A percentile compares a stretch with the other conserved stretches of the same genome.
phyloP scores from a whole-genome alignment of 2,113 vertebrate genomes.

The Oncorhynchus nerka region DNA sequence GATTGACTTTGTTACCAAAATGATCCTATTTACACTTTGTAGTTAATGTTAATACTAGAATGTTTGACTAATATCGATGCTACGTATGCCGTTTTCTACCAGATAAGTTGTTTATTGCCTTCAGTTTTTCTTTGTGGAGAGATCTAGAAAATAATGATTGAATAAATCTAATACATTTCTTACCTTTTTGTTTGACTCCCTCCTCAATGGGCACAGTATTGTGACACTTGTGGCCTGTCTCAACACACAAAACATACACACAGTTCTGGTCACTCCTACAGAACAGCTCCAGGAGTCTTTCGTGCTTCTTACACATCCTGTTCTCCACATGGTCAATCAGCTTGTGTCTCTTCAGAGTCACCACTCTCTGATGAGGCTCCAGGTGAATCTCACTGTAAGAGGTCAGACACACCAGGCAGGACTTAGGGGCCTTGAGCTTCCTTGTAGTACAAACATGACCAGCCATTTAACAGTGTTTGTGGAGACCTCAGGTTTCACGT shows the following conservation, averaged over 20 bases:
- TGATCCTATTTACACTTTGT: no score
- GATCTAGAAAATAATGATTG: background rate
- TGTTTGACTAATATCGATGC: no score
- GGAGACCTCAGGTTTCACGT: slow-evolving; percentile 42
- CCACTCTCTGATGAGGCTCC: no score
- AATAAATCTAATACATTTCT: background rate
- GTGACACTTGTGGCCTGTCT: slow-evolving; percentile 62
- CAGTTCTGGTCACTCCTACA: slow-evolving; percentile 62
- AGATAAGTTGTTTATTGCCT: slow-evolving; percentile 26
- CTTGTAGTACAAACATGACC: slow-evolving; percentile 64
- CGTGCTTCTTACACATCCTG: slow-evolving; percentile 63
- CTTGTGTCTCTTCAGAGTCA: slow-evolving; percentile 52
- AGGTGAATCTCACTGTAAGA: slow-evolving; percentile 16
- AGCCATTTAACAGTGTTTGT: slow-evolving; percentile 51
- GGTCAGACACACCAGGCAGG: slow-evolving; percentile 65
- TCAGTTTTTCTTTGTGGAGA: background rate
- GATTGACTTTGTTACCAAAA: no score
- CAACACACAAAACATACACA: slow-evolving; percentile 66
- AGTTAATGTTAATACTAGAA: no score
- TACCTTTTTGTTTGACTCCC: slow-evolving; percentile 47
- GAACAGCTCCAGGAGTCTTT: slow-evolving; percentile 56
- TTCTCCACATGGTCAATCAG: slow-evolving; percentile 62
- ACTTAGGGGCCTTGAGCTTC: slow-evolving; percentile 60
- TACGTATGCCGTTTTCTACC: no score
- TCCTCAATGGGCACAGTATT: slow-evolving; percentile 54